Evolutionary conservation across 2,797 vertebrate genomes (phyloP).

Genomic region (Alosa sapidissima): DNA sequence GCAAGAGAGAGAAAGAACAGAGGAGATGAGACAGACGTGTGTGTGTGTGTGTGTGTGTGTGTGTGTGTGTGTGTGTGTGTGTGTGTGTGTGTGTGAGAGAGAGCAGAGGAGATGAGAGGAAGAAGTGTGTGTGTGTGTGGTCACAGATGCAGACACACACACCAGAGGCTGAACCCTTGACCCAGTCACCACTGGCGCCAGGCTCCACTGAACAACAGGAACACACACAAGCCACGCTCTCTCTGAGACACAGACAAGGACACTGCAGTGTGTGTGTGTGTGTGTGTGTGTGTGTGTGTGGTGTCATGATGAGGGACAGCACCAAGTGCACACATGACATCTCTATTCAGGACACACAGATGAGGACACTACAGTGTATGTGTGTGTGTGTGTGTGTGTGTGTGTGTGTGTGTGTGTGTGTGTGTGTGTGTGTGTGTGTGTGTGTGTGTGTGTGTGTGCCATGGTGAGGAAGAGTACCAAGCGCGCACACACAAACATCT

Average conservation of each 20-base stretch:
- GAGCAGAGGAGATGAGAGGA: background rate
- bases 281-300: background rate
- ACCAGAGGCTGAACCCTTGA: slow-evolving; percentile 23
- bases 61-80: background rate
- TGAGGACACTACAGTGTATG: background rate
- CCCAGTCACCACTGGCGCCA: slow-evolving; percentile 34
- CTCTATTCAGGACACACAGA: background rate
- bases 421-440: background rate
- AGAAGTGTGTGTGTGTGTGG: background rate
- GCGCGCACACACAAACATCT: background rate
- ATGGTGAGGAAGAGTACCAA: background rate
- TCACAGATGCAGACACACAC: slow-evolving; percentile 18
- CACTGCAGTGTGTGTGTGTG: slow-evolving; percentile 17
- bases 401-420: background rate
- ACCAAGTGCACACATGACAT: background rate
- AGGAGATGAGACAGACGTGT: background rate
- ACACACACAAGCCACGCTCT: background rate
- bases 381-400: background rate
- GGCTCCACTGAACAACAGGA: slow-evolving; percentile 4
- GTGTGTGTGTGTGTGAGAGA: background rate
- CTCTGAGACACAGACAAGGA: background rate
- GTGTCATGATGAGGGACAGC: background rate
- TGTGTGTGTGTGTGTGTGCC: background rate
- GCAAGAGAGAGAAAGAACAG: too few species aligned
- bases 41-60: background rate